Evolutionary conservation across 1,140 invertebrate genomes (phyloP).

Genomic region (Copidosoma floridanum): DNA sequence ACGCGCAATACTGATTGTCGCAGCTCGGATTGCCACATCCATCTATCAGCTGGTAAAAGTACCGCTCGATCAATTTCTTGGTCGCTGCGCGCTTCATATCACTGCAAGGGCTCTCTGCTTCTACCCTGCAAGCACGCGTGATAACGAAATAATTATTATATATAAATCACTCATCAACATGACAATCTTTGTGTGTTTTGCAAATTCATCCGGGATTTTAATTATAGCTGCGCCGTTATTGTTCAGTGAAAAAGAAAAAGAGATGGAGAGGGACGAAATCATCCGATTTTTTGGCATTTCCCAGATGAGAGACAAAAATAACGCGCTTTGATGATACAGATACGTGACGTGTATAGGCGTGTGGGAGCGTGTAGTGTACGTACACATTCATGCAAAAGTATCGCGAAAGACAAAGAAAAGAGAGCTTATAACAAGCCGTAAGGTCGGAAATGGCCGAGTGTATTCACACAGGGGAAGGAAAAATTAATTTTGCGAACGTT

Average conservation of each 20-base stretch:
- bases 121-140: conserved; percentile 42
- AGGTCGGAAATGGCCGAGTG: conserved; percentile 12
- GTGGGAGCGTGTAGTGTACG: too few species aligned
- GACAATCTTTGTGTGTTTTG: too few species aligned
- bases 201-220: too few species aligned
- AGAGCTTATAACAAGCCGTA: conserved; percentile 22
- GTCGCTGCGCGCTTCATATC: conserved; percentile 86
- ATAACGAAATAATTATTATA: too few species aligned
- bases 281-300: conserved; percentile 19
- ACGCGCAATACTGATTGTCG: conserved; percentile 83
- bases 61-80: conserved; percentile 84
- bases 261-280: too few species aligned
- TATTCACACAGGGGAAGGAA: too few species aligned
- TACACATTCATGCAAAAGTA: too few species aligned
- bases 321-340: background rate
- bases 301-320: conserved; percentile 8
- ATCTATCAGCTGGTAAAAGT: conserved; percentile 88
- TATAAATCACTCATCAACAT: too few species aligned
- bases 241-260: too few species aligned
- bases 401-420: conserved; percentile 19
- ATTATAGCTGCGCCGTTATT: too few species aligned
- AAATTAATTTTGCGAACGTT: too few species aligned
- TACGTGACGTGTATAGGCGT: conserved; percentile 17
- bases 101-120: conserved; percentile 58
- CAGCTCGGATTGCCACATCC: conserved; percentile 86